These are phyloP conservation scores for Hirtodrosophila alboralis DNA, from an alignment of 2,888 invertebrate species.

Conservation along the genomic window DNA sequence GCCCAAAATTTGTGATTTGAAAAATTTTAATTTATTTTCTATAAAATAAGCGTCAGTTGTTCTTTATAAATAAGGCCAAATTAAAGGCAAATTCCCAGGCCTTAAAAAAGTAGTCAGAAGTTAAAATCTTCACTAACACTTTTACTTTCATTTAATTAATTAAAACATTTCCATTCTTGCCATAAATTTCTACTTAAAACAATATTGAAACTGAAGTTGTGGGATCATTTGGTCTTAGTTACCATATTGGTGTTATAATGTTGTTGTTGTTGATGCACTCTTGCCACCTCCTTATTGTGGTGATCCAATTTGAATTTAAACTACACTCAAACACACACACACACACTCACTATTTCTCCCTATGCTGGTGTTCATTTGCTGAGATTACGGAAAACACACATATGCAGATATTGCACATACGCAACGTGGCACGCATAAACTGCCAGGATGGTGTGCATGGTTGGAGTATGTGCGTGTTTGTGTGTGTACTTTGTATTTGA, in stretches of 20 bases:
- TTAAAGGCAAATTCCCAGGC: too few relatives aligned
- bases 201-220: constrained; percentile 8
- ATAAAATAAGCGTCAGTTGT: too few relatives aligned
- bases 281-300: constrained; percentile 9
- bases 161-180: too few relatives aligned
- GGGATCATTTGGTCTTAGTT: constrained; percentile 12
- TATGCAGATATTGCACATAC: constrained; percentile 42
- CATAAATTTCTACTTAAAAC: neutral
- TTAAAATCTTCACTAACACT: too few relatives aligned
- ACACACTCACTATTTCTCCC: neutral
- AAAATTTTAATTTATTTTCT: too few relatives aligned
- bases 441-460: constrained; percentile 8
- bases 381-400: constrained; percentile 38
- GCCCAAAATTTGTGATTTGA: too few relatives aligned
- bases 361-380: constrained; percentile 32
- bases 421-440: constrained; percentile 33
- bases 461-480: neutral
- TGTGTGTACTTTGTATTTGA: neutral
- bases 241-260: neutral
- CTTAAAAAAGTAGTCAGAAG: too few relatives aligned
- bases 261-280: constrained; percentile 1
- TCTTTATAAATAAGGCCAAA: too few relatives aligned
- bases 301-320: constrained; percentile 53
- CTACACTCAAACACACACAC: constrained; percentile 16
- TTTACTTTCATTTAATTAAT: too few relatives aligned